Evolutionary conservation across 2,113 vertebrate genomes (phyloP).

Genomic region (Heterotis niloticus): DNA sequence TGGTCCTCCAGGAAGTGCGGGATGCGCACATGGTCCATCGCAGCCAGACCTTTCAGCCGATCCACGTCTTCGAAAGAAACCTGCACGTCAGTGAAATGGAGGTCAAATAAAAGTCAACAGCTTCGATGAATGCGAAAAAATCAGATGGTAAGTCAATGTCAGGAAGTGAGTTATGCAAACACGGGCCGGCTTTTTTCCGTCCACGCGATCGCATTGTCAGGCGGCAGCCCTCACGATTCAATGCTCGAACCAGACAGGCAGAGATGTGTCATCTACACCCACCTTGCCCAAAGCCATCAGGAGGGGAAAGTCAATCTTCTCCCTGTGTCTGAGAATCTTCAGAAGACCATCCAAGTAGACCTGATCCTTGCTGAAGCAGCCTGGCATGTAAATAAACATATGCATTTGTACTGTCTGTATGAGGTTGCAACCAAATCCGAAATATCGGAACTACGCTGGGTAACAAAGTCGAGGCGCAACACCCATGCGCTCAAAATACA

Average conservation of each 20-base stretch:
- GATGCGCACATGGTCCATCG: conserved; percentile 75
- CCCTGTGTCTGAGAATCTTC: conserved; percentile 79
- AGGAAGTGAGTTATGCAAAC: too few relatives aligned
- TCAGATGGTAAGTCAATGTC: not conserved
- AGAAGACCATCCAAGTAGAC: conserved; percentile 90
- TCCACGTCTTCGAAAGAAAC: conserved; percentile 89
- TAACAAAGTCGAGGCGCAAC: too few relatives aligned
- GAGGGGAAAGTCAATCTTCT: conserved; percentile 83
- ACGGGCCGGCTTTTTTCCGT: not conserved
- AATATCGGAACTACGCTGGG: not conserved
- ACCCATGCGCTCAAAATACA: too few relatives aligned
- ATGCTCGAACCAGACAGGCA: not conserved
- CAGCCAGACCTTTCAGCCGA: conserved; percentile 71
- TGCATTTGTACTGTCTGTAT: not conserved
- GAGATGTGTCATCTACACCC: conserved; percentile 27
- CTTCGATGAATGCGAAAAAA: not conserved
- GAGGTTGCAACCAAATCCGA: not conserved
- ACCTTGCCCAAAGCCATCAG: conserved; percentile 92
- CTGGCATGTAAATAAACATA: conserved; percentile 51
- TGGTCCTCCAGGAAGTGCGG: conserved; percentile 87
- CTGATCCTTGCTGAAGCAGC: conserved; percentile 95
- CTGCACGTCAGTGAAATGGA: conserved; percentile 48
- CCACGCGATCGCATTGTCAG: not conserved
- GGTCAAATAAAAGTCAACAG: not conserved
- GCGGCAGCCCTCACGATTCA: not conserved